A percentile compares a stretch with the other conserved stretches of the same genome.
These are phyloP conservation scores for Lethrus apterus DNA, from an alignment of 1,140 invertebrate species.

Conservation along the genomic window DNA sequence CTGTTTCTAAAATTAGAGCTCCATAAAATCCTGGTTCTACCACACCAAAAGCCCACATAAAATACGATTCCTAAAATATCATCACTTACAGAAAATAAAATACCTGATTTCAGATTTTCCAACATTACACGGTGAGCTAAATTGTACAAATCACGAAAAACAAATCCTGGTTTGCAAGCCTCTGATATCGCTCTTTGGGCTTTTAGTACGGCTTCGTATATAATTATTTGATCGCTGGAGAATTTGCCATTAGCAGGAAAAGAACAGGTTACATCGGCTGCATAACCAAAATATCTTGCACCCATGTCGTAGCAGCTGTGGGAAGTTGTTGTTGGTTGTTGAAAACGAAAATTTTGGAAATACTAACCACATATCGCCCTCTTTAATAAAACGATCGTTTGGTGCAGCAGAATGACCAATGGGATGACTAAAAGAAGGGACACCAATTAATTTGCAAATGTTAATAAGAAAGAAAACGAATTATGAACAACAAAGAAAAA, in stretches of 20 bases:
- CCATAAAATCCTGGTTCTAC: constrained; percentile 86
- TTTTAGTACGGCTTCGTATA: constrained; percentile 89
- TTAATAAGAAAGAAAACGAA: no score
- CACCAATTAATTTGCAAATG: no score
- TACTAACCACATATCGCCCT: constrained; percentile 53
- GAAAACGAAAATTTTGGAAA: background rate
- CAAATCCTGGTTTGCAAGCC: constrained; percentile 78
- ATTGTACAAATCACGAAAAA: constrained; percentile 92
- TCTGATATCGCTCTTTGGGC: constrained; percentile 79
- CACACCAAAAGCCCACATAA: constrained; percentile 84
- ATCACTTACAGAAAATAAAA: no score
- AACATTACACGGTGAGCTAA: constrained; percentile 76
- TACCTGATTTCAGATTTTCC: constrained; percentile 62
- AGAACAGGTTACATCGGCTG: constrained; percentile 94
- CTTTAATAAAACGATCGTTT: constrained; percentile 70
- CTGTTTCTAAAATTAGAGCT: constrained; percentile 66
- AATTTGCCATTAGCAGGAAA: constrained; percentile 96
- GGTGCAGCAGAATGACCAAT: constrained; percentile 96
- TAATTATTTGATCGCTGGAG: constrained; percentile 81
- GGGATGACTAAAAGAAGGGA: no score
- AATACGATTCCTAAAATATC: constrained; percentile 75
- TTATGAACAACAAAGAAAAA: no score
- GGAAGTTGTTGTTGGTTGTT: constrained; percentile 32
- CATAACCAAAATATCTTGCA: constrained; percentile 93
- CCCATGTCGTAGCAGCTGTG: constrained; percentile 95